Evolutionary conservation across 1,140 invertebrate species (phyloP).

Genomic region (Heliconius congener): DNA sequence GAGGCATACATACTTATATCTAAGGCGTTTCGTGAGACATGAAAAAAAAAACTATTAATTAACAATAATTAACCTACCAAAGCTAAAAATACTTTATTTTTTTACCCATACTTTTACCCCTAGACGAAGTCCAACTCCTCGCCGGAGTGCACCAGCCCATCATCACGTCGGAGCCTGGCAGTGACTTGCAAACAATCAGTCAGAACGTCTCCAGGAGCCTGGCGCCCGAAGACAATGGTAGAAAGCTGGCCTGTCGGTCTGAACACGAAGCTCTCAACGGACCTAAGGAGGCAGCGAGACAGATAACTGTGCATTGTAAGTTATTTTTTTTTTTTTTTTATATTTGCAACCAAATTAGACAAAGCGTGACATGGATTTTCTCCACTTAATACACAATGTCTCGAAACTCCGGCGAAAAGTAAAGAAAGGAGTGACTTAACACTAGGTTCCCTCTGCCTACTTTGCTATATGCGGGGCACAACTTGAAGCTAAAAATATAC

Average conservation of each 20-base stretch:
- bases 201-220: conserved; percentile 85
- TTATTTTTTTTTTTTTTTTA: conserved; percentile 28
- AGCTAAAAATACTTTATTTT: too few species aligned
- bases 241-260: conserved; percentile 84
- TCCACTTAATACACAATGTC: too few species aligned
- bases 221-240: conserved; percentile 84
- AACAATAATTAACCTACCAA: too few species aligned
- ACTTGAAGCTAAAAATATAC: too few species aligned
- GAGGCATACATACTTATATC: too few species aligned
- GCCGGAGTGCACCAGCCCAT: conserved; percentile 81
- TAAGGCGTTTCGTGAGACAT: too few species aligned
- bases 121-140: conserved; percentile 84
- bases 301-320: conserved; percentile 85
- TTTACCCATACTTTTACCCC: neutral
- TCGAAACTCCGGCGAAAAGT: too few species aligned
- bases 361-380: too few species aligned
- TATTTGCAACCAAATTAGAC: neutral
- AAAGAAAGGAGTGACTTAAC: too few species aligned
- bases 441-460: too few species aligned
- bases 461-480: too few species aligned
- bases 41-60: too few species aligned
- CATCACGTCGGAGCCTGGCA: conserved; percentile 73
- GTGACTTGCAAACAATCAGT: conserved; percentile 81
- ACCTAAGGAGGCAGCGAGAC: conserved; percentile 73
- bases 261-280: conserved; percentile 82